Conservation (phyloP, 2,797 vertebrate genomes). For the Microchirus variegatus region DNA sequence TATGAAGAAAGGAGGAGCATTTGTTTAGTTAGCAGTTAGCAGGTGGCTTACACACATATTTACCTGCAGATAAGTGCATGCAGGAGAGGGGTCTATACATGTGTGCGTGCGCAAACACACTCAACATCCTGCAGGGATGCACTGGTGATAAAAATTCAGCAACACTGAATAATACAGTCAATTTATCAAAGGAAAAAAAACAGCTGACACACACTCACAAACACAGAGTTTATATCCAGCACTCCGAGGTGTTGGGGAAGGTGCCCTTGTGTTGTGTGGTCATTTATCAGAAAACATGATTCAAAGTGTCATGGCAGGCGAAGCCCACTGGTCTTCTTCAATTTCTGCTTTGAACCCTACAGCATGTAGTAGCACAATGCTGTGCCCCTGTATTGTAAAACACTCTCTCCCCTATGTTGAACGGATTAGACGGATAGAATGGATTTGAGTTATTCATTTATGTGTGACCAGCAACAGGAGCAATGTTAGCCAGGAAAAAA, state of each 20-base stretch:
- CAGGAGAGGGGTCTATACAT: slow-evolving; percentile 1
- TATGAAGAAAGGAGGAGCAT: neutral
- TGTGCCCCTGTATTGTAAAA: slow-evolving; percentile 33
- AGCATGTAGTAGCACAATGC: slow-evolving; percentile 24
- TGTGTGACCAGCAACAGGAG: slow-evolving; percentile 15
- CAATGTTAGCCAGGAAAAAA: no score
- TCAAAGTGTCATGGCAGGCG: slow-evolving; percentile 50
- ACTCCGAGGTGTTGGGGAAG: slow-evolving; percentile 52
- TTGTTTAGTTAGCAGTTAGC: slow-evolving; percentile 24
- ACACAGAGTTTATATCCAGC: slow-evolving; percentile 20
- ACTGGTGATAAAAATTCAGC: slow-evolving; percentile 73
- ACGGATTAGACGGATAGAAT: no score
- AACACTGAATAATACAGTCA: slow-evolving; percentile 62
- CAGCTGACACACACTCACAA: slow-evolving; percentile 37
- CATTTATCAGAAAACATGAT: slow-evolving; percentile 65
- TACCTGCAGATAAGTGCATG: slow-evolving; percentile 22
- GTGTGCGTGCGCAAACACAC: neutral
- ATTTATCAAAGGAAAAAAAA: slow-evolving; percentile 69
- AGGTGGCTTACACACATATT: slow-evolving; percentile 26
- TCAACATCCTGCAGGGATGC: slow-evolving; percentile 55
- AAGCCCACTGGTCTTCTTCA: slow-evolving; percentile 24
- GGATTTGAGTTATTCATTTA: slow-evolving; percentile 31
- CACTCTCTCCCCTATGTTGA: slow-evolving; percentile 8
- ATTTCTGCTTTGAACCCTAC: slow-evolving; percentile 47
- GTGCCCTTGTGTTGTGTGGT: slow-evolving; percentile 70